Conservation (phyloP, 2,797 vertebrate species). For the Sciaenops ocellatus region DNA sequence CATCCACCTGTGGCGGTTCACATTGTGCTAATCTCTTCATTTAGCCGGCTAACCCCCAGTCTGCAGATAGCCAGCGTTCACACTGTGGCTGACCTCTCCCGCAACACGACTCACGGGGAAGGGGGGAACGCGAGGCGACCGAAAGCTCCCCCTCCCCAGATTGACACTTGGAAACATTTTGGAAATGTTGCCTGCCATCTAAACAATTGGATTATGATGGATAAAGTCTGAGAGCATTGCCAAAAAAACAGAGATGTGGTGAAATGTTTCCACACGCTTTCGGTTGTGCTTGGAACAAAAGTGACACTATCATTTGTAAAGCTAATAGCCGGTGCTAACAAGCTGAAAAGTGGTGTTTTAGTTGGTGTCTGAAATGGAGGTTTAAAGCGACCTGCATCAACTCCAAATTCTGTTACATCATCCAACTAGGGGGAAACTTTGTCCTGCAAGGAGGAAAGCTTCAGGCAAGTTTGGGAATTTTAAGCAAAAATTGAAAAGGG, state of each 20-base stretch:
- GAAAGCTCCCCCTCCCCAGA: slow-evolving; percentile 16
- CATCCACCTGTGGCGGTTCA: slow-evolving; percentile 72
- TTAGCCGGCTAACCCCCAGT: slow-evolving; percentile 67
- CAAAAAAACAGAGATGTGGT: slow-evolving; percentile 9
- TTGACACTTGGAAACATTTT: slow-evolving; percentile 25
- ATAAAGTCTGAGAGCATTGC: slow-evolving; percentile 19
- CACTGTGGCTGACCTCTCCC: slow-evolving; percentile 66
- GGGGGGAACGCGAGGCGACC: slow-evolving; percentile 18
- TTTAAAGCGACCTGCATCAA: slow-evolving; percentile 9
- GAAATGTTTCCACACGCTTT: slow-evolving; percentile 27
- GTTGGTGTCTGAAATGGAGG: slow-evolving; percentile 11
- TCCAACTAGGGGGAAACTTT: slow-evolving; percentile 32
- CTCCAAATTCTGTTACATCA: slow-evolving; percentile 52
- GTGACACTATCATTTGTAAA: slow-evolving; percentile 16
- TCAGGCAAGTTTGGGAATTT: slow-evolving; percentile 31
- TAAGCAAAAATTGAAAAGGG: slow-evolving; percentile 41
- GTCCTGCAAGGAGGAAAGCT: slow-evolving; percentile 30
- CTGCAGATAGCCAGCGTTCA: slow-evolving; percentile 62
- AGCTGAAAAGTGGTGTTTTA: slow-evolving; percentile 1
- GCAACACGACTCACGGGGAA: slow-evolving; percentile 7
- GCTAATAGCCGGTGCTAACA: slow-evolving; percentile 22
- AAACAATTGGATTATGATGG: slow-evolving; percentile 44
- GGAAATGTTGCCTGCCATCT: slow-evolving; percentile 24
- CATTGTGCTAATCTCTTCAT: slow-evolving; percentile 67
- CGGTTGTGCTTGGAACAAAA: slow-evolving; percentile 27